A percentile compares a stretch with the other conserved stretches of the same genome.
phyloP scores from a whole-genome alignment of 2,113 vertebrate species.

The Eulacestoma nigropectus region DNA sequence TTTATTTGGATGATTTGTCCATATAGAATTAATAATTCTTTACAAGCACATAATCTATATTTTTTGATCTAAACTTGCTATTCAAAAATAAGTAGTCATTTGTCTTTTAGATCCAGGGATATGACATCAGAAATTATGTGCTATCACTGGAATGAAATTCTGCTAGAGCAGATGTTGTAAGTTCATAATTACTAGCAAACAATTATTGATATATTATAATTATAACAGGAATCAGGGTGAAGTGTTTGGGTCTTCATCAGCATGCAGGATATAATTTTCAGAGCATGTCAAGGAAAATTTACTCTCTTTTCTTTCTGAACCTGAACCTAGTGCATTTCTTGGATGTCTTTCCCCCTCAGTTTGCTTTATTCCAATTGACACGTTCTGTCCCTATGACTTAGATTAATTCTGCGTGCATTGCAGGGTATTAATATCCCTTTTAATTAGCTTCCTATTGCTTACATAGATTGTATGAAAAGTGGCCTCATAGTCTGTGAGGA shows the following conservation, averaged over 20 bases:
- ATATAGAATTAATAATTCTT: neutral
- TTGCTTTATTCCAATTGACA: neutral
- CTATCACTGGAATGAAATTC: neutral
- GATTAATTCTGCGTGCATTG: neutral
- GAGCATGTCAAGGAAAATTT: neutral
- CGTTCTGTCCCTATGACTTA: neutral
- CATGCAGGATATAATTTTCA: neutral
- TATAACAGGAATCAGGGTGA: neutral
- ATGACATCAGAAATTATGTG: neutral
- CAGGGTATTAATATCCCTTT: neutral
- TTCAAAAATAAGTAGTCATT: neutral
- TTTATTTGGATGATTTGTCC: neutral
- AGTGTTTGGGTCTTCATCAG: neutral
- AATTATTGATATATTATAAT: neutral
- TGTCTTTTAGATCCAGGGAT: neutral
- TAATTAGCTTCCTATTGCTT: neutral
- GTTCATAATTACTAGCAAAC: neutral
- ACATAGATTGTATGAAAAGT: neutral
- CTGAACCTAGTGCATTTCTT: neutral
- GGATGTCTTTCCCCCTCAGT: neutral
- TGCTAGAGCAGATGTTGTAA: neutral
- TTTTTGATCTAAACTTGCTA: neutral
- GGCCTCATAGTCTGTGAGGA: neutral
- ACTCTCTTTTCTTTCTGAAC: neutral
- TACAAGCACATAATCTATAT: neutral